Conservation (phyloP, 2,113 vertebrate genomes). For the Elaphurus davidianus region DNA sequence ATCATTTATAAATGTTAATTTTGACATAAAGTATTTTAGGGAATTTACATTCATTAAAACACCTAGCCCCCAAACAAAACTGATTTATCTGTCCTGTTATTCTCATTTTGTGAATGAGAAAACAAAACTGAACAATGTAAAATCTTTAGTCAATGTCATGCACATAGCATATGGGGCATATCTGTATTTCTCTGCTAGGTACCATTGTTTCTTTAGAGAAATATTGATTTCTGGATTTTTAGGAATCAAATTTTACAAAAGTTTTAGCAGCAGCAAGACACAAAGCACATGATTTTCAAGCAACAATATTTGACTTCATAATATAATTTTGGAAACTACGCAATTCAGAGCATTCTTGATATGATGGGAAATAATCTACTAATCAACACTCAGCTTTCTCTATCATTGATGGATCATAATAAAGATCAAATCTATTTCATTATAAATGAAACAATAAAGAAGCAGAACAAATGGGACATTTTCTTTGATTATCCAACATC, state of each 20-base stretch:
- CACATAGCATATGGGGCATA: neutral
- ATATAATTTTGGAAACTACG: neutral
- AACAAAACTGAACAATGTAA: neutral
- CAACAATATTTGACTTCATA: neutral
- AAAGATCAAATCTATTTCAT: neutral
- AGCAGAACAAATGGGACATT: neutral
- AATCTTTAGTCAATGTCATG: neutral
- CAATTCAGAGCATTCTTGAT: neutral
- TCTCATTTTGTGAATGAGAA: neutral
- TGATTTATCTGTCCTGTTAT: neutral
- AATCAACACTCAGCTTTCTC: neutral
- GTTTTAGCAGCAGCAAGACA: neutral
- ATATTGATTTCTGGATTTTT: neutral
- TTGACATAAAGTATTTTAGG: neutral
- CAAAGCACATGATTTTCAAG: neutral
- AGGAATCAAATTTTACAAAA: neutral
- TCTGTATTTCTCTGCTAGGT: neutral
- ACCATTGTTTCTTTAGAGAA: neutral
- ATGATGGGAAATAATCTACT: neutral
- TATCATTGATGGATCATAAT: neutral
- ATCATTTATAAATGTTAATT: neutral
- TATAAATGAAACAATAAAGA: conserved; percentile 3
- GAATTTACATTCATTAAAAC: neutral
- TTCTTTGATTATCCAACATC: neutral
- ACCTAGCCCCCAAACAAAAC: neutral